phyloP scores from a whole-genome alignment of 2,888 invertebrate genomes.

The Drosophila stalkeri region DNA sequence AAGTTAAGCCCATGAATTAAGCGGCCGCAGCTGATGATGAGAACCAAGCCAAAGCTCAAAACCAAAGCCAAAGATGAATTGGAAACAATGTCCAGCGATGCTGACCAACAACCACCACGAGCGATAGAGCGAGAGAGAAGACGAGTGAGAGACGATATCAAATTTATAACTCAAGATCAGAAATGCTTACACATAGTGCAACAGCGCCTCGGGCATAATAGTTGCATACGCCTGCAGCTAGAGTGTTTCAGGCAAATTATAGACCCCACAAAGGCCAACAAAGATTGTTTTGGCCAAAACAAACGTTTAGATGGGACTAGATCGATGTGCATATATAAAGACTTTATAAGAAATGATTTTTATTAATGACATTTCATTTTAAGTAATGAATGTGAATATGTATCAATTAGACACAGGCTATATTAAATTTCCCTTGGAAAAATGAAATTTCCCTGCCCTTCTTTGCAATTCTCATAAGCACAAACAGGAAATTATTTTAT shows the following conservation, averaged over 20 bases:
- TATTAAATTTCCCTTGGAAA: background rate
- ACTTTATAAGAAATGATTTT: background rate
- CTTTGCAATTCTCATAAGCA: constrained; percentile 4
- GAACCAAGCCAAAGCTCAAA: constrained; percentile 31
- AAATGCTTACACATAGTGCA: constrained; percentile 26
- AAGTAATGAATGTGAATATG: background rate
- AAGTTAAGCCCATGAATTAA: constrained; percentile 67
- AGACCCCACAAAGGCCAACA: background rate
- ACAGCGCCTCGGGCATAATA: constrained; percentile 26
- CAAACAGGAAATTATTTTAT: background rate
- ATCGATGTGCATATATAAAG: background rate
- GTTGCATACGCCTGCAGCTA: constrained; percentile 5
- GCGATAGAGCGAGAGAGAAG: background rate
- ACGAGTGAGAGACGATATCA: background rate
- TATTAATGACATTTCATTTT: no score
- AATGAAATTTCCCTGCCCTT: background rate
- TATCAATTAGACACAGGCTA: background rate
- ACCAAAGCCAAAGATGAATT: constrained; percentile 2
- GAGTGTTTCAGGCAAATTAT: constrained; percentile 5
- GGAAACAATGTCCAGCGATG: constrained; percentile 25
- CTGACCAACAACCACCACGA: constrained; percentile 49
- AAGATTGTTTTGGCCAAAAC: background rate
- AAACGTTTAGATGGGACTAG: background rate
- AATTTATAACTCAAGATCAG: constrained; percentile 35
- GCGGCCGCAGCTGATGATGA: constrained; percentile 46